Percentiles rank a stretch among this genome's conserved stretches.
phyloP scores from a whole-genome alignment of 53 echinoderm and acorn worm species.

The Holothuria leucospilota region DNA sequence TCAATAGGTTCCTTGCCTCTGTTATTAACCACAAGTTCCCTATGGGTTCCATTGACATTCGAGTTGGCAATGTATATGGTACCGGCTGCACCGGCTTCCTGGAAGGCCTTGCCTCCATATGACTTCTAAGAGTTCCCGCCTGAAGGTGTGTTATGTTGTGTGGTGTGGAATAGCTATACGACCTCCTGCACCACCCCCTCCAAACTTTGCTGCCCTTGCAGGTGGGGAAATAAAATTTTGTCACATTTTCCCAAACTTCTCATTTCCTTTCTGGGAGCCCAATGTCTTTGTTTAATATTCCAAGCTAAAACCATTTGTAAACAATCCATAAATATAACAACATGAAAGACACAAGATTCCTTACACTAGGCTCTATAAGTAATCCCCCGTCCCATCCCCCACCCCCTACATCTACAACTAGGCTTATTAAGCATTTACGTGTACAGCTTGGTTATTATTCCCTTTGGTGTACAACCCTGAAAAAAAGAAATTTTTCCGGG shows the following conservation, averaged over 20 bases:
- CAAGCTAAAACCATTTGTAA: too few species aligned
- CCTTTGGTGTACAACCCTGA: too few species aligned
- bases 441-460: too few species aligned
- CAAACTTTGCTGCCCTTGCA: constrained; percentile 80
- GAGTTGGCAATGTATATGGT: constrained; percentile 78
- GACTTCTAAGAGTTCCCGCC: constrained; percentile 75
- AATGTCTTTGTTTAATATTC: too few species aligned
- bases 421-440: too few species aligned
- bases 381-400: too few species aligned
- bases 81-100: constrained; percentile 78
- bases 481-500: too few species aligned
- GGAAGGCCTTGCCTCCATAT: constrained; percentile 75
- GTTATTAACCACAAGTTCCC: constrained; percentile 70
- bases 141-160: constrained; percentile 63
- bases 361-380: too few species aligned
- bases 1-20: constrained; percentile 57
- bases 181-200: constrained; percentile 90
- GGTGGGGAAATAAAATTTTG: background rate
- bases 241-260: background rate
- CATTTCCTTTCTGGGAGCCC: too few species aligned
- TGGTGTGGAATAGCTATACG: constrained; percentile 80
- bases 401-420: too few species aligned
- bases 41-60: constrained; percentile 58
- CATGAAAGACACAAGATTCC: too few species aligned
- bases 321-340: too few species aligned